Base-by-base conservation (phyloP, 2,888 invertebrate species). In the Leuctra nigra region DNA sequence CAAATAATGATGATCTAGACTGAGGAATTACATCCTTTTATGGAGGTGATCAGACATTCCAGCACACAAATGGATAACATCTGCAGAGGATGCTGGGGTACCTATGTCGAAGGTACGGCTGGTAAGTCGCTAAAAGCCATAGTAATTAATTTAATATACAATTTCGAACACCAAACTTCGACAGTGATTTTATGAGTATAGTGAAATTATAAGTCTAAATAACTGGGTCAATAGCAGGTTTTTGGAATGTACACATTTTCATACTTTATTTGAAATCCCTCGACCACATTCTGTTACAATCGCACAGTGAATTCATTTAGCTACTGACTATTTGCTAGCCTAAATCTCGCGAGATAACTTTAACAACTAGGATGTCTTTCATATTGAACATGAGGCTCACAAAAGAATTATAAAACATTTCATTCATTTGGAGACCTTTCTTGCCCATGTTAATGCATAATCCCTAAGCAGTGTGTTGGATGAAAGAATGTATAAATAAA, bases 211-310 rank as follows among this genome's bases (percentile, higher is more conserved):
- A n/a, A n/a, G 23, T 20, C 44, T 44, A 44, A 44, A 20, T 44
- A 44, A 44, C n/a, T 23, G 22, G 44, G 22, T 44, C 54, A 54
- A 52, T 47, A 57, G 59, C 59, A 54, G 57, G 29, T 55, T 48
- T 58, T 23, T 61, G 61, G 61, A 61, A 61, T 61, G 61, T 61
- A 61, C 59, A 60, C 56, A 58, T 56, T 56, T 46, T 57, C 33
- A 20, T 48, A 20, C 25, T 48, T 57, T 55, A 48, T 18, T 50
- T 50, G 41, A 41, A 41, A 52, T 46, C 58, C 58, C 50, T 39
- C 23, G 16, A 46, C 48, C 50, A 53, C 48, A 44, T 33, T 23
- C 33, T 53, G 33, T 54, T 50, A 53, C 47, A 58, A 59, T 57
- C 55, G 55, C 57, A 57, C 59, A 57, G 22, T 57, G 55, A 50